phyloP scores from a whole-genome alignment of 2,797 vertebrate species.

The Protonibea diacanthus region DNA sequence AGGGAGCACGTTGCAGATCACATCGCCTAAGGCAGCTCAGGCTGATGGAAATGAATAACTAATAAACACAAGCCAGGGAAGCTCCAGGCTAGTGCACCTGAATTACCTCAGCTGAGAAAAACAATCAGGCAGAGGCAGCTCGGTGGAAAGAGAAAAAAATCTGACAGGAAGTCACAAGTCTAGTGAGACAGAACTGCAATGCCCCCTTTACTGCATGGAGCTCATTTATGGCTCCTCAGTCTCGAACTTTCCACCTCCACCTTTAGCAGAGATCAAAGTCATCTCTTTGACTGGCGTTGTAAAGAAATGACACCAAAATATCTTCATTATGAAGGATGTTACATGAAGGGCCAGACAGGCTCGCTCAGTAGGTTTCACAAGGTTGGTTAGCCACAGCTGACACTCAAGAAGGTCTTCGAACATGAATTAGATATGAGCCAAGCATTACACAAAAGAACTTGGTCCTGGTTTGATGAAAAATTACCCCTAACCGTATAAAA shows the following conservation, averaged over 20 bases:
- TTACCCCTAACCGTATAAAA: conserved; percentile 26
- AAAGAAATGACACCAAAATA: conserved; percentile 56
- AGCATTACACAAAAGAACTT: conserved; percentile 31
- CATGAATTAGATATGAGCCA: conserved; percentile 61
- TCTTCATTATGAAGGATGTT: conserved; percentile 70
- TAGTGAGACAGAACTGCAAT: conserved; percentile 69
- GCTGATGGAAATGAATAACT: conserved; percentile 82
- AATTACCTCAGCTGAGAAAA: conserved; percentile 76
- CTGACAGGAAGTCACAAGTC: conserved; percentile 69
- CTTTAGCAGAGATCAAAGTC: conserved; percentile 71
- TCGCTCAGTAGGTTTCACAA: conserved; percentile 59
- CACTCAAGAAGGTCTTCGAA: conserved; percentile 54
- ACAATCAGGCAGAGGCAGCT: conserved; percentile 68
- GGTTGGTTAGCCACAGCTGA: conserved; percentile 71
- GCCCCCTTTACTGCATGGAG: conserved; percentile 55
- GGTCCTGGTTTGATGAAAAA: conserved; percentile 36
- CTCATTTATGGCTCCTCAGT: conserved; percentile 63
- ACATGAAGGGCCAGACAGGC: conserved; percentile 59
- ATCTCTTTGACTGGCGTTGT: conserved; percentile 37
- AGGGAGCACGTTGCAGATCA: conserved; percentile 66
- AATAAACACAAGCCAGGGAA: conserved; percentile 78
- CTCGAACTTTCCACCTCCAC: conserved; percentile 64
- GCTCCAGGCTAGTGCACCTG: conserved; percentile 78
- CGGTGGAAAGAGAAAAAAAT: conserved; percentile 28
- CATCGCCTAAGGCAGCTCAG: conserved; percentile 64